A percentile compares a stretch with the other conserved stretches of the same genome.
Evolutionary conservation across 1,140 invertebrate genomes (phyloP).

Genomic region (Aphidius gifuensis): DNA sequence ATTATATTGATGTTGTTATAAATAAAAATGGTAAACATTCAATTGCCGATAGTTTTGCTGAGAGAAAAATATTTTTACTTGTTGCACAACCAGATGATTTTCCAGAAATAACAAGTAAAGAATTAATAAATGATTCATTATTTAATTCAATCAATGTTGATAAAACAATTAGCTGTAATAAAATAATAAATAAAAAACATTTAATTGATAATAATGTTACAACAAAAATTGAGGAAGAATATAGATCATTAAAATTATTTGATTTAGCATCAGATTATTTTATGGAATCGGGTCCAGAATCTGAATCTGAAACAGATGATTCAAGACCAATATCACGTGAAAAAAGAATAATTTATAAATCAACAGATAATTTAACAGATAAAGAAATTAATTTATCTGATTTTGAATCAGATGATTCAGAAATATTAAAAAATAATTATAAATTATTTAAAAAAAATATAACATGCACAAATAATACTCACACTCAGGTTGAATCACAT

Average conservation of each 20-base stretch:
- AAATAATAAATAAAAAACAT: neutral
- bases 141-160: neutral
- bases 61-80: conserved; percentile 64
- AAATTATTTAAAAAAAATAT: neutral
- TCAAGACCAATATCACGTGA: conserved; percentile 44
- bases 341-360: conserved; percentile 19
- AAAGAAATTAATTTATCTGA: neutral
- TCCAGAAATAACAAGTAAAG: conserved; percentile 52
- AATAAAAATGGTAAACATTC: conserved; percentile 60
- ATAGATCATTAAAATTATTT: conserved; percentile 41
- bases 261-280: conserved; percentile 47
- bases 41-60: conserved; percentile 58
- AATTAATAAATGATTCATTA: conserved; percentile 23
- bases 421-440: neutral
- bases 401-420: neutral
- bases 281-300: conserved; percentile 49
- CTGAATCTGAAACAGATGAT: conserved; percentile 48
- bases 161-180: neutral
- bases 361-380: neutral
- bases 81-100: conserved; percentile 64
- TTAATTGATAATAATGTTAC: neutral
- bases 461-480: neutral
- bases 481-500: conserved; percentile 6
- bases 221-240: conserved; percentile 31
- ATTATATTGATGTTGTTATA: conserved; percentile 62